Evolutionary conservation across 2,888 invertebrate species (phyloP).

Genomic region (Drosophila putrida): DNA sequence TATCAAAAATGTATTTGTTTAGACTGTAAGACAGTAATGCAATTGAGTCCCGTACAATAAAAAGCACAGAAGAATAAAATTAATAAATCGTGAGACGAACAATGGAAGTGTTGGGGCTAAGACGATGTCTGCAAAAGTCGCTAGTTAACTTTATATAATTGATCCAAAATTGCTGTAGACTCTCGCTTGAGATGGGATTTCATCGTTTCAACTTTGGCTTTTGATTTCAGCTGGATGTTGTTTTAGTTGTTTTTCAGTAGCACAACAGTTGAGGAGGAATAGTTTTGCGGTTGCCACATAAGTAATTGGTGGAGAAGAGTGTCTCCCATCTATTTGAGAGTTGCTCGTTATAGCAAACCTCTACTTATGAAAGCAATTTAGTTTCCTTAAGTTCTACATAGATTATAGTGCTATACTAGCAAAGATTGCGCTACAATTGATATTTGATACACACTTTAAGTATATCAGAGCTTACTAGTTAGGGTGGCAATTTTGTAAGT

Average conservation of each 20-base stretch:
- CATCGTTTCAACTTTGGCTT: slow-evolving; percentile 69
- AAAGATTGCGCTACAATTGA: too few species aligned
- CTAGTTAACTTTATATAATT: slow-evolving; percentile 65
- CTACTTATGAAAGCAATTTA: neutral
- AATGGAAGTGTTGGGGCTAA: slow-evolving; percentile 55
- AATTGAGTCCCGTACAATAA: slow-evolving; percentile 40
- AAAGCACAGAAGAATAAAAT: slow-evolving; percentile 39
- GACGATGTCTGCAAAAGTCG: slow-evolving; percentile 41
- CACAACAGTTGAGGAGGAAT: slow-evolving; percentile 53
- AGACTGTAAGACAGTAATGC: slow-evolving; percentile 22
- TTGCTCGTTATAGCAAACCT: neutral
- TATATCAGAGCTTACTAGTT: too few species aligned
- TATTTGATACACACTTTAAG: too few species aligned
- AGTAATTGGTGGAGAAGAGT: slow-evolving; percentile 55
- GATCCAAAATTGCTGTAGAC: slow-evolving; percentile 69
- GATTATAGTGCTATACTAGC: too few species aligned
- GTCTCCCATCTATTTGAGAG: slow-evolving; percentile 44
- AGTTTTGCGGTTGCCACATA: slow-evolving; percentile 55
- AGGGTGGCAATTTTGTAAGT: too few species aligned
- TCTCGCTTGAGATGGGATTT: slow-evolving; percentile 36
- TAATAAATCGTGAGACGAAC: slow-evolving; percentile 62
- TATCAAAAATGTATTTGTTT: neutral
- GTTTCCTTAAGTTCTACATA: neutral
- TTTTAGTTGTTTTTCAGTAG: slow-evolving; percentile 28
- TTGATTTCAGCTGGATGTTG: slow-evolving; percentile 22